Conservation (phyloP, 2,113 vertebrate genomes). For the Dicrurus megarhynchus region DNA sequence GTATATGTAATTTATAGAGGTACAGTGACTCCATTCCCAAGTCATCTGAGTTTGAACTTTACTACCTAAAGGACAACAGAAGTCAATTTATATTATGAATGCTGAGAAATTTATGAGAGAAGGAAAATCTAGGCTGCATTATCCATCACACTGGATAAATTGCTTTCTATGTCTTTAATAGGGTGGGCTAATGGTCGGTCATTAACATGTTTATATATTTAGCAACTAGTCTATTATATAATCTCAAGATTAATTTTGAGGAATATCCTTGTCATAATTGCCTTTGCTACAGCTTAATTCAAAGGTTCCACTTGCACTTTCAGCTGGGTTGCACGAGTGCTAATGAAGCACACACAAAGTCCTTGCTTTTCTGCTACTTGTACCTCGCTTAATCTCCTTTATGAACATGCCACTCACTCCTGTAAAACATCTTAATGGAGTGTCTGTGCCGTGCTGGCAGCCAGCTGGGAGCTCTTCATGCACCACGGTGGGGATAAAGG, state of each 20-base stretch:
- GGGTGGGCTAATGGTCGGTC: not conserved
- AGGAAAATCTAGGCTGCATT: not conserved
- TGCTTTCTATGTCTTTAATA: not conserved
- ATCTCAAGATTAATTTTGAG: not conserved
- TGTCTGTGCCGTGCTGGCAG: not conserved
- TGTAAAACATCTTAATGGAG: not conserved
- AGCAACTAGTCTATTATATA: not conserved
- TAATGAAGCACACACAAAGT: not conserved
- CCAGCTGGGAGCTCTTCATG: not conserved
- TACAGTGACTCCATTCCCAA: not conserved
- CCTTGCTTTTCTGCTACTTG: not conserved
- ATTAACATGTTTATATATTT: constrained; percentile 23
- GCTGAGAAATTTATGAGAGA: not conserved
- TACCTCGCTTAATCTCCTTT: not conserved
- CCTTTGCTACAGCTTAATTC: not conserved
- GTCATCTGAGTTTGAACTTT: not conserved
- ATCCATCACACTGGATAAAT: not conserved
- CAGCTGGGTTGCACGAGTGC: not conserved
- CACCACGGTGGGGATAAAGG: not conserved
- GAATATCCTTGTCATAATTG: not conserved
- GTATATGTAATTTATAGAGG: not conserved
- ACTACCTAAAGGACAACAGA: not conserved
- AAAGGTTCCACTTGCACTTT: not conserved
- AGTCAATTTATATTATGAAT: not conserved
- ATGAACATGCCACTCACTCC: not conserved